Conservation (phyloP, 2,113 vertebrate genomes). For the Agelaius phoeniceus region DNA sequence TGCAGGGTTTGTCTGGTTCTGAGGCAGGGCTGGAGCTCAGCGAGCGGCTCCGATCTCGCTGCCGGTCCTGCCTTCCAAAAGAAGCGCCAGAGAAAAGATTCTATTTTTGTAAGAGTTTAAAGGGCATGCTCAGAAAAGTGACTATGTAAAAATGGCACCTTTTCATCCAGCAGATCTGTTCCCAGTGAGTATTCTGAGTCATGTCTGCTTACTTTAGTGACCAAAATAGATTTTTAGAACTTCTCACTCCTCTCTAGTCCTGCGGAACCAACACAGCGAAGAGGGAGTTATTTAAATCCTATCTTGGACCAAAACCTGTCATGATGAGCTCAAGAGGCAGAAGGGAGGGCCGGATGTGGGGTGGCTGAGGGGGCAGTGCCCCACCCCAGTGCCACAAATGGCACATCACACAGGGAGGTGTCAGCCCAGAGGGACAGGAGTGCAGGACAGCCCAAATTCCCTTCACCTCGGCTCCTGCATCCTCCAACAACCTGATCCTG, state of each 20-base stretch:
- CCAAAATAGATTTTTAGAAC: conserved; percentile 69
- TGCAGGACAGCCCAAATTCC: neutral
- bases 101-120: conserved; percentile 68
- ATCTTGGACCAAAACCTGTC: neutral
- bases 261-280: conserved; percentile 1
- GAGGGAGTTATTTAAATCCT: neutral
- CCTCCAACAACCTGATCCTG: neutral
- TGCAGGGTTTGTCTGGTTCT: neutral
- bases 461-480: neutral
- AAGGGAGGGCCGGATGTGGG: neutral
- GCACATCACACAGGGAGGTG: neutral
- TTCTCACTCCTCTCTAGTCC: conserved; percentile 51
- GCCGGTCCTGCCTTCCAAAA: conserved; percentile 49
- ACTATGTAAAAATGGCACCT: conserved; percentile 72
- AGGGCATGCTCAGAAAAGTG: conserved; percentile 67
- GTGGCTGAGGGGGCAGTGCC: neutral
- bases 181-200: conserved; percentile 70
- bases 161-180: conserved; percentile 67
- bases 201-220: conserved; percentile 70
- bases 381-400: neutral
- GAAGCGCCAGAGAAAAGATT: conserved; percentile 56
- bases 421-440: neutral
- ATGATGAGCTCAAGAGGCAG: neutral
- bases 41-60: neutral
- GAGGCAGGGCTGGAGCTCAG: neutral